Evolutionary conservation across 23 tunicate genomes (phyloP).

Genomic region (Trididemnum nubilum): DNA sequence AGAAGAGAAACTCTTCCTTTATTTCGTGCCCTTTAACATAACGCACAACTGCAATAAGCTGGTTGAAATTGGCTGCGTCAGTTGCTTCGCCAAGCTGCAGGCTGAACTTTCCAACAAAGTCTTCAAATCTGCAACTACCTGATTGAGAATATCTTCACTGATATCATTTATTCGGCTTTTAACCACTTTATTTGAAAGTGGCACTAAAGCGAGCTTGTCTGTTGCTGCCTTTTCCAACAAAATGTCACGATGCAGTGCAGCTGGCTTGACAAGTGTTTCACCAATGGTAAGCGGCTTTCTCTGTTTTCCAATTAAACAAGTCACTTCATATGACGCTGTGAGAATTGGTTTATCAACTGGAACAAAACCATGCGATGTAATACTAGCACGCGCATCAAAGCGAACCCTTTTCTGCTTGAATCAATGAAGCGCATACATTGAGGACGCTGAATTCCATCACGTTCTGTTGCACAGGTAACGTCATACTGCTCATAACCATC

Average conservation of each 20-base stretch:
- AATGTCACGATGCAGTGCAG: constrained; percentile 27
- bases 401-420: constrained; percentile 46
- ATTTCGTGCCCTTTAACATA: constrained; percentile 53
- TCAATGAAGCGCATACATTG: constrained; percentile 42
- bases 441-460: constrained; percentile 61
- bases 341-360: constrained; percentile 40
- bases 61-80: constrained; percentile 46
- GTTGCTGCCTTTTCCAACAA: constrained; percentile 51
- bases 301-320: constrained; percentile 43
- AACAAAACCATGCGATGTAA: constrained; percentile 28
- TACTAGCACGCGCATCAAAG: constrained; percentile 36
- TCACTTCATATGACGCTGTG: constrained; percentile 47
- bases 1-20: constrained; percentile 57
- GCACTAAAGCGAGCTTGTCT: constrained; percentile 44
- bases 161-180: constrained; percentile 46
- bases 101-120: constrained; percentile 40
- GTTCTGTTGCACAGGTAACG: constrained; percentile 28
- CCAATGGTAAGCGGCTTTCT: constrained; percentile 45
- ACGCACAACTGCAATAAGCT: constrained; percentile 53
- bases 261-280: constrained; percentile 50
- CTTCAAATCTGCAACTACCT: constrained; percentile 50
- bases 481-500: constrained; percentile 14
- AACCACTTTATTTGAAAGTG: constrained; percentile 51
- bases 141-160: constrained; percentile 48
- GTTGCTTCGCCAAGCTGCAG: constrained; percentile 63